Base-by-base conservation (phyloP, 2,888 invertebrate genomes). In the Rhopalosiphum nymphaeae region DNA sequence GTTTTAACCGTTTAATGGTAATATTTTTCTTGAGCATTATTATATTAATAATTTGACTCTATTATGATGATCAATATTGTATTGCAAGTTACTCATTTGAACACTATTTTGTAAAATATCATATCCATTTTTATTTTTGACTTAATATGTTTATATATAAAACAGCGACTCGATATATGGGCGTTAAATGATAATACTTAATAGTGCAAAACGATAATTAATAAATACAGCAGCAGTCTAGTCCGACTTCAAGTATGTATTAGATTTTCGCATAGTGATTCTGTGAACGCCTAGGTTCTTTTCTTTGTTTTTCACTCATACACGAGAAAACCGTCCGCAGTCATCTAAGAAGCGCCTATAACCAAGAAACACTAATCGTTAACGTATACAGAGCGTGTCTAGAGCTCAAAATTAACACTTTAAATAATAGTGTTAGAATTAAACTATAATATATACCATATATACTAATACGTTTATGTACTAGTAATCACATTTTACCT, bases 321-420 rank as follows among this genome's bases (percentile, higher is more conserved):
- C n/a, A 7, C 5, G 16, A 67, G 13, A n/a, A 67, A 67, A 67
- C 16, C 16, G 21, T 5, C 67, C 7, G 7, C 67, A 78, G 78
- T 78, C 16, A 21, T 78, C 5, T 78, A 36, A 9, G 67, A 7
- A 21, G n/a, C 16, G n/a, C n/a, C 36, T 67, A 67, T 16, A 67
- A 21, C 67, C 16, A 36, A 16, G 67, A 67, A 67, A 67, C n/a
- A 67, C 36, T 36, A 36, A 36, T 67, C 44, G 16, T 44, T 3
- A 26, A 44, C 44, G 44, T 89, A 89, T 61, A 44, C 21, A 89
- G 89, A 89, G 89, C 89, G 61, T 89, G 29, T 25, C n/a, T 57
- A 9, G 13, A n/a, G 10, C 16, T 36, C 13, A n/a, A 36, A 36
- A 89, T 89, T 61, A 89, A 57, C 89, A 44, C 44, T 61, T 13